phyloP scores from a whole-genome alignment of 2,113 vertebrate species.

The Platanista minor region DNA sequence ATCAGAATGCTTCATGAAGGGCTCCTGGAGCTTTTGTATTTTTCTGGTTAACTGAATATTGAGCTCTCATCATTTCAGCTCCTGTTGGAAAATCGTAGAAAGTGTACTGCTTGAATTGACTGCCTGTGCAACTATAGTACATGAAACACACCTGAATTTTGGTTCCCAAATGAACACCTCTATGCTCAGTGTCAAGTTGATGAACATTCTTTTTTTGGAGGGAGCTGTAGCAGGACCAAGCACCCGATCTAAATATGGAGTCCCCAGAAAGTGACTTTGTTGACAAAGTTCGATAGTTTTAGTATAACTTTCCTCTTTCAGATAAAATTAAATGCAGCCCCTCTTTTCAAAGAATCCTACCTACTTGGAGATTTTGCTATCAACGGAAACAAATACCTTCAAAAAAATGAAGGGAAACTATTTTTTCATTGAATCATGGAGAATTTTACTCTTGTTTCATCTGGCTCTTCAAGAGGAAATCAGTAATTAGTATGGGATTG shows the following conservation, averaged over 20 bases:
- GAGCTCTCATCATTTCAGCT: not conserved
- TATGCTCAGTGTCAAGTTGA: not conserved
- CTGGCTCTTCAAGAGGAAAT: constrained; percentile 43
- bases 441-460: not conserved
- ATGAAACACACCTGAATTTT: not conserved
- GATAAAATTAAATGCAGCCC: not conserved
- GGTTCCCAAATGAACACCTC: not conserved
- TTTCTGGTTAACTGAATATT: not conserved
- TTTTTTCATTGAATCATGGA: not conserved
- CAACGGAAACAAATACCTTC: not conserved
- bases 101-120: not conserved
- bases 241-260: not conserved
- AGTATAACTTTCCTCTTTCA: not conserved
- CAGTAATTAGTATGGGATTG: not conserved
- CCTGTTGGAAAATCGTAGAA: not conserved
- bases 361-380: not conserved
- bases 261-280: not conserved
- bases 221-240: not conserved
- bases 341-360: not conserved
- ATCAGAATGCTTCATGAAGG: not conserved
- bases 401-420: not conserved
- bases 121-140: not conserved
- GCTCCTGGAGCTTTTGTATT: not conserved
- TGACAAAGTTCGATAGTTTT: not conserved
- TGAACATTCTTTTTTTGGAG: not conserved